Conservation (phyloP, 2,888 invertebrate genomes). For the Melanophora roralis region DNA sequence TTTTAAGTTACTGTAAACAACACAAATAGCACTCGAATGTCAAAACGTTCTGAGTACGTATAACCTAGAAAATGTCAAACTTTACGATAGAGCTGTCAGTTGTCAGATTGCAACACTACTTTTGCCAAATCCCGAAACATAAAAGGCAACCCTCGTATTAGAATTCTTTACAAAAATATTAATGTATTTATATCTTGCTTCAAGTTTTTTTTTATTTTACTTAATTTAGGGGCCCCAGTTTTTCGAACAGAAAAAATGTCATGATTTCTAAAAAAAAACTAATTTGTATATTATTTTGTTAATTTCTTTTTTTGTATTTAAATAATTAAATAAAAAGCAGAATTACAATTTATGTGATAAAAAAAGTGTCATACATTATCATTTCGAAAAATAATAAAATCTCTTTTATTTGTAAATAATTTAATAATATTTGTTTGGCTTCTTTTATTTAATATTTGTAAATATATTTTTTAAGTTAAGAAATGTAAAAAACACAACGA, state of each 20-base stretch:
- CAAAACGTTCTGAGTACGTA: no score
- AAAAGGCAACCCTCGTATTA: no score
- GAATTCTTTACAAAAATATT: no score
- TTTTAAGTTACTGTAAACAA: no score
- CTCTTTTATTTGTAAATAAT: conserved; percentile 41
- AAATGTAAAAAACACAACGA: conserved; percentile 61
- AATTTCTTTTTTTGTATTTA: conserved; percentile 22
- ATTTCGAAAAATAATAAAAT: conserved; percentile 40
- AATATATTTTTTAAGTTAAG: conserved; percentile 62
- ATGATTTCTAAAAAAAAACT: no score
- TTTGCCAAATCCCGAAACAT: no score
- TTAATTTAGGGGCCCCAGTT: neutral
- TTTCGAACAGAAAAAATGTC: neutral
- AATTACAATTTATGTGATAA: conserved; percentile 59
- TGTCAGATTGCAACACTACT: no score
- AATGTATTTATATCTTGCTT: no score
- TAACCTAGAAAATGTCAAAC: no score
- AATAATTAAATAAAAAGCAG: neutral
- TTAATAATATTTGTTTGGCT: conserved; percentile 45
- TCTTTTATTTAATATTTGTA: conserved; percentile 55
- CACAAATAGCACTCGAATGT: no score
- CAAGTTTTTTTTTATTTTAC: neutral
- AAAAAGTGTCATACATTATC: conserved; percentile 61
- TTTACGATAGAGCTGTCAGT: no score
- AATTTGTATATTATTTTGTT: conserved; percentile 4